Base-by-base conservation (phyloP, 2,113 vertebrate species). In the Heterotilapia buettikoferi region DNA sequence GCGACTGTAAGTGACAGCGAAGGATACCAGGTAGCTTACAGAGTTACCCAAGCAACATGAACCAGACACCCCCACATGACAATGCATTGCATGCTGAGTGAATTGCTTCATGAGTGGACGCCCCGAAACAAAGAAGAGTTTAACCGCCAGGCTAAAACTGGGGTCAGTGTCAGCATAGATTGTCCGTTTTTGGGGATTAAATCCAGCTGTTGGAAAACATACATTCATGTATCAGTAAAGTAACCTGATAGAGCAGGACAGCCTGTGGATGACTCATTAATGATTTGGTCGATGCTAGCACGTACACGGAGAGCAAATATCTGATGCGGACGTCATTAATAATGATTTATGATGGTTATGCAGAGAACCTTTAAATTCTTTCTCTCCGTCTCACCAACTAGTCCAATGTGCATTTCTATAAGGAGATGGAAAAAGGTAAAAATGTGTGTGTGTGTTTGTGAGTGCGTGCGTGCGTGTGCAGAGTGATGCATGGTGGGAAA, bases 401-500 rank as follows among this genome's bases (percentile, higher is more conserved):
- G 16, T 50, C 43, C 71, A 13, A 5, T 2, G 45, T 52, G 73
- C 16, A 78, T 78, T 78, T 52, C 45, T 78, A 31, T 78, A 78
- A 31, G 7, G 26, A 50, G 26, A 78, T 78, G 26, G 71, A 59
- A 59, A 43, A 57, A 63, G 56, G 57, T 82, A 47, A 47, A 29
- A 47, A 2, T 82, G 80, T 47, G 38, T 82, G 80, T 45, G 38
- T 43, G 36, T 26, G 13, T 45, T 16, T 45, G 68, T 73, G 40
- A n/a, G 36, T 19, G 53, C 0, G 50, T 56, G 53, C 0, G 50
- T 56, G 79, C 9, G 21, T 26, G 84, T 12, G 59, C 24, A 82
- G 76, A 85, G 82, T 92, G 88, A 92, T 90, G 86, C 90, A 92
- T 90, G 90, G 90, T 92, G 90, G 88, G 90, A 92, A 92, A 92